Base-by-base conservation (phyloP, 2,113 vertebrate species). In the Climacteris rufus region DNA sequence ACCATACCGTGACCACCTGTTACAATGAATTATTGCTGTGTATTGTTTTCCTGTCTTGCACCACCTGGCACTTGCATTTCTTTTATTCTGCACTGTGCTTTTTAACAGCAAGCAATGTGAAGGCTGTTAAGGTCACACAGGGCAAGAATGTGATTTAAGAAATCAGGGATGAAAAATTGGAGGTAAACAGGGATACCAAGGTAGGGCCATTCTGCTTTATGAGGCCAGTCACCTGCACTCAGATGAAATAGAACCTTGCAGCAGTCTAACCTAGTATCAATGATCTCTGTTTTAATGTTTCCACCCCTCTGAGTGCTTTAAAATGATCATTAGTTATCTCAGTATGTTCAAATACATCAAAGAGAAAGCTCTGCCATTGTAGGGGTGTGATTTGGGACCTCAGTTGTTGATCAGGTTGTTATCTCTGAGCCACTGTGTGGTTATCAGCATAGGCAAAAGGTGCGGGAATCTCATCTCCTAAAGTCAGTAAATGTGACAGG, bases 21-120 rank as follows among this genome's bases (percentile, higher is more conserved):
- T 81, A 80, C 15, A 74, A 57, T 65, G 45, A 81, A 84, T 92
- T 64, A 83, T 59, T 49, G 47, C n/a, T 85, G 37, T 78, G 79
- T 52, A n/a, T 85, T 44, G n/a, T 40, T 92, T 70, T 65, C 52
- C 54, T 35, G 22, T 74, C 42, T 78, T 65, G 4, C 31, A 74
- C 31, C 74, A 54, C n/a, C 35, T 5, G 14, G 71, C 65, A 84
- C 19, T 72, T 72, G 37, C 27, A 39, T 86, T 82, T 79, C 13
- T 57, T 89, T 72, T 42, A 53, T 61, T 45, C 27, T 64, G 45
- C 49, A 42, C 89, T 81, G 81, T 68, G 50, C 18, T 74, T 84
- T 87, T 39, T 56, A 84, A 72, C 33, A 86, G 68, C 72, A 69
- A 69, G 49, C n/a, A 90, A 47, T 2, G 50, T 16, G 52, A 85